A percentile compares a stretch with the other conserved stretches of the same genome.
These are phyloP conservation scores for Tangara arthus DNA, from an alignment of 2,797 vertebrate genomes.

Conservation along the genomic window DNA sequence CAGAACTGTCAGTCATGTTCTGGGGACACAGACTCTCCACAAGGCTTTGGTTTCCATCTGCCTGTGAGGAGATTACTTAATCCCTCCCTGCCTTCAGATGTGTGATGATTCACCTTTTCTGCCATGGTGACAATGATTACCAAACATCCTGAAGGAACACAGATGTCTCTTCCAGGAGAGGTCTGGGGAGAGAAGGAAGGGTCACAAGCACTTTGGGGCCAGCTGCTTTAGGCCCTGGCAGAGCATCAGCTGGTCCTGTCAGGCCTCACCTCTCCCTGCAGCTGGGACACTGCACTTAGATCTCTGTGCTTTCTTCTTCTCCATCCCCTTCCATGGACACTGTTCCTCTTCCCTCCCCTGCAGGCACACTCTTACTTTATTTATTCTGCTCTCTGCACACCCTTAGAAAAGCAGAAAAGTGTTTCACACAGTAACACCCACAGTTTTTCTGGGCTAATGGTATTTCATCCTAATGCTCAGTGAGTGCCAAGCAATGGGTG, in stretches of 20 bases:
- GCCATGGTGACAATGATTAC: background rate
- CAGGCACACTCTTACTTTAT: background rate
- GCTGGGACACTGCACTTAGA: background rate
- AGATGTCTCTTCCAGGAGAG: background rate
- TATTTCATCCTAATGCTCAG: background rate
- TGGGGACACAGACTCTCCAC: background rate
- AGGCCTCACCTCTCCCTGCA: background rate
- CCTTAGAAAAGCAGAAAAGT: background rate
- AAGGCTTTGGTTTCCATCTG: background rate
- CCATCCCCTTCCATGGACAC: background rate
- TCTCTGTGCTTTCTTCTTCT: background rate
- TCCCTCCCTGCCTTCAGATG: background rate
- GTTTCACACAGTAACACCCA: background rate
- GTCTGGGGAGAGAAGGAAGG: background rate
- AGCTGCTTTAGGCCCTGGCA: background rate
- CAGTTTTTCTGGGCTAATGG: background rate
- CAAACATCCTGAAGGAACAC: background rate
- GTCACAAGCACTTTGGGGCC: background rate
- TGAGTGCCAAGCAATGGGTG: background rate
- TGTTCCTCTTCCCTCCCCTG: background rate
- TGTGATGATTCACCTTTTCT: background rate
- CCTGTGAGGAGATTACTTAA: background rate
- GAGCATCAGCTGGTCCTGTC: background rate
- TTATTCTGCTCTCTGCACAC: background rate
- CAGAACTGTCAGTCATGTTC: background rate